Percentiles rank a stretch among this genome's conserved stretches.
Conservation (phyloP, 2,113 vertebrate genomes). For the Callipepla squamata region DNA sequence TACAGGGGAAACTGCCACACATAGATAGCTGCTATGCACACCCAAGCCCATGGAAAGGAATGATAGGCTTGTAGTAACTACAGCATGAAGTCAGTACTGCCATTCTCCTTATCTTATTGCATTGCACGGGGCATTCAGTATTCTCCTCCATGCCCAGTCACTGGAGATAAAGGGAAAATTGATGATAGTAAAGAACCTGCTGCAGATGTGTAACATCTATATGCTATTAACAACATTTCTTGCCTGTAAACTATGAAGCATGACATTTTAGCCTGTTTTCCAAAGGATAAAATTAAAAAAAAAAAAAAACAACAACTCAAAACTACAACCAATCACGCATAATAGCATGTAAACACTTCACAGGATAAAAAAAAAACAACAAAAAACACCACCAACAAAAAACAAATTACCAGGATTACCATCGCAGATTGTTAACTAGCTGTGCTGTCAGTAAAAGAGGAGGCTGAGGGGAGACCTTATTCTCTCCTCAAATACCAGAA, state of each 20-base stretch:
- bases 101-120: neutral
- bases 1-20: neutral
- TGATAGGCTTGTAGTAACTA: neutral
- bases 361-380: neutral
- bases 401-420: neutral
- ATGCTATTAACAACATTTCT: neutral
- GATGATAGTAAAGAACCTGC: neutral
- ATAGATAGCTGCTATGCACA: accelerated
- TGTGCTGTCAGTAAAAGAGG: neutral
- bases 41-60: neutral
- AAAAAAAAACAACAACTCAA: neutral
- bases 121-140: neutral
- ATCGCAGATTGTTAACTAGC: accelerated
- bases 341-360: neutral
- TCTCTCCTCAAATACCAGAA: too few species aligned
- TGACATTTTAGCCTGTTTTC: neutral
- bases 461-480: too few species aligned
- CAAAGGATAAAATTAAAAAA: neutral
- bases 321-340: neutral
- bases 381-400: neutral
- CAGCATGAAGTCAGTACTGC: neutral
- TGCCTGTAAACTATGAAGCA: neutral
- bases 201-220: neutral
- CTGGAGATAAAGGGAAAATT: neutral
- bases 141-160: neutral